Evolutionary conservation across 2,113 vertebrate genomes (phyloP).

Genomic region (Menidia beryllina): DNA sequence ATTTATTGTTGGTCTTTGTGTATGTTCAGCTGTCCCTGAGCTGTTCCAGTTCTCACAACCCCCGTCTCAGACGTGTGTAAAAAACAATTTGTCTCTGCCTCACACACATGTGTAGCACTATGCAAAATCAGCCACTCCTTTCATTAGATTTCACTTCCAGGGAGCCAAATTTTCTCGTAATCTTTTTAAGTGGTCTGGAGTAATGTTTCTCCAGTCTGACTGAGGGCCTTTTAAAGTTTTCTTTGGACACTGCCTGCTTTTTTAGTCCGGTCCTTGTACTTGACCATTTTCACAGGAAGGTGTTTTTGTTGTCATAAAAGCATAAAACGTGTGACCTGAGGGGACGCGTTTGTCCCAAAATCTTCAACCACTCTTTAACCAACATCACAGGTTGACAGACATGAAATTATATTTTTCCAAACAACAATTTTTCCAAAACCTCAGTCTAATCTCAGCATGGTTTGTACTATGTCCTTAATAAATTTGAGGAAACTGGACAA

Average conservation of each 20-base stretch:
- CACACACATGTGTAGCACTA: not conserved
- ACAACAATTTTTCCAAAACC: not conserved
- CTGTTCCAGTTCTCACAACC: constrained; percentile 10
- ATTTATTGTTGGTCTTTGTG: not conserved
- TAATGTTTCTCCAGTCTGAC: not conserved
- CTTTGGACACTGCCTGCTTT: not conserved
- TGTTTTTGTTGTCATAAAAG: not conserved
- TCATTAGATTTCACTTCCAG: not conserved
- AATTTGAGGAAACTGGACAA: not conserved
- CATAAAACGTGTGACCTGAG: not conserved
- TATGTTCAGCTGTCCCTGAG: constrained; percentile 13
- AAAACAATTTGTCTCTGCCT: constrained; percentile 16
- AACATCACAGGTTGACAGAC: not conserved
- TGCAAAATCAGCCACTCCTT: not conserved
- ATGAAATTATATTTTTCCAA: not conserved
- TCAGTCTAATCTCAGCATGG: not conserved
- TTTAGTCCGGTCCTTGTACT: not conserved
- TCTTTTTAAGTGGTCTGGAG: not conserved
- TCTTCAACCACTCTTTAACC: not conserved
- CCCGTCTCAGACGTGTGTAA: constrained; percentile 43
- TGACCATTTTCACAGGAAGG: not conserved
- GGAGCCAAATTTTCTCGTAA: not conserved
- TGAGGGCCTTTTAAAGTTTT: not conserved
- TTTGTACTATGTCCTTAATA: not conserved
- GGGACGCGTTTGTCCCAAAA: not conserved